A percentile compares a stretch with the other conserved stretches of the same genome.
Conservation (phyloP, 2,888 invertebrate species). For the Crepidodera aurea region DNA sequence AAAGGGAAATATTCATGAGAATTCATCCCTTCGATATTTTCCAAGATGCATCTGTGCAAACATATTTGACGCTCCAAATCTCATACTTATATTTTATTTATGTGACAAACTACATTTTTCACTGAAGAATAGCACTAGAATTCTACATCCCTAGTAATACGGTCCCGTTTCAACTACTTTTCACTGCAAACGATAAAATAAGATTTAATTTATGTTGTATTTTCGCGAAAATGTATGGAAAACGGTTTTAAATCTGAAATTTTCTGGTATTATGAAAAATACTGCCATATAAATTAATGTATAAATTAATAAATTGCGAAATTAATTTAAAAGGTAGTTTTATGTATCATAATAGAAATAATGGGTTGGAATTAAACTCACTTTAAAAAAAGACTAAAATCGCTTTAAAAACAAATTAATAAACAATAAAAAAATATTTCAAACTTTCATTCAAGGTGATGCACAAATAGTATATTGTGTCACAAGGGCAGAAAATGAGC, state of each 20-base stretch:
- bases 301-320: too few species aligned
- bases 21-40: constrained; percentile 21
- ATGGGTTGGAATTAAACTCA: too few species aligned
- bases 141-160: constrained; percentile 22
- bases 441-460: too few species aligned
- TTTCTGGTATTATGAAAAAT: too few species aligned
- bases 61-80: constrained; percentile 32
- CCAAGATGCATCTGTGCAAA: constrained; percentile 29
- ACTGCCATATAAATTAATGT: too few species aligned
- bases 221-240: neutral
- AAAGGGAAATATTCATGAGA: constrained; percentile 25
- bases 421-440: too few species aligned
- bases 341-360: too few species aligned
- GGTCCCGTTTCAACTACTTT: constrained; percentile 25
- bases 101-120: constrained; percentile 31
- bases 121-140: constrained; percentile 27
- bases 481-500: too few species aligned
- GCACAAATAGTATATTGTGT: too few species aligned
- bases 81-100: constrained; percentile 34
- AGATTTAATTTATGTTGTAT: constrained; percentile 25
- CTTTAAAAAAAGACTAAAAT: too few species aligned
- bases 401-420: too few species aligned
- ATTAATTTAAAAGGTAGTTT: too few species aligned
- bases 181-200: constrained; percentile 24
- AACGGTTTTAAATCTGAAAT: neutral